Percentiles rank a stretch among this genome's conserved stretches.
Evolutionary conservation across 2,888 invertebrate species (phyloP).

Genomic region (Leptogaster cylindrica): DNA sequence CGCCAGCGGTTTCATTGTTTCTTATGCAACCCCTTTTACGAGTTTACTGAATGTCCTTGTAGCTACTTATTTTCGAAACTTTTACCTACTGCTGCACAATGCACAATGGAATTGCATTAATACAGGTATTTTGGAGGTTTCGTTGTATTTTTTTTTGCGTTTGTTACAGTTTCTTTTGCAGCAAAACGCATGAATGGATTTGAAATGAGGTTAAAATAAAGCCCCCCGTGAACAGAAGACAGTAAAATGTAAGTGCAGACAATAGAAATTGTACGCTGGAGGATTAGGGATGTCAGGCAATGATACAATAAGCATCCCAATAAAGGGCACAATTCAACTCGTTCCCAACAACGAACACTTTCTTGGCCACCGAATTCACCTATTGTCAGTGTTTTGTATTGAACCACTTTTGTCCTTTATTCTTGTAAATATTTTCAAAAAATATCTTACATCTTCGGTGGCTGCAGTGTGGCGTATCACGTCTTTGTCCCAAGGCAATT

Average conservation of each 20-base stretch:
- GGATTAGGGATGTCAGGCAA: conserved; percentile 21
- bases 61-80: conserved; percentile 15
- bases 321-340: conserved; percentile 20
- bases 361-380: conserved; percentile 16
- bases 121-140: conserved; percentile 43
- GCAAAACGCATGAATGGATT: conserved; percentile 26
- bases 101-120: conserved; percentile 38
- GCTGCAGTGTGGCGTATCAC: no score
- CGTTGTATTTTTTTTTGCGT: not conserved
- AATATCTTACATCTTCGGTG: no score
- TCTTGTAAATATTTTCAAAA: no score
- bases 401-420: no score
- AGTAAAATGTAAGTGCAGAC: not conserved
- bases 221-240: conserved; percentile 24
- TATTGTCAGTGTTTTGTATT: conserved; percentile 10
- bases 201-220: conserved; percentile 12
- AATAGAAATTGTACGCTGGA: conserved; percentile 17
- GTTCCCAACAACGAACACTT: conserved; percentile 24
- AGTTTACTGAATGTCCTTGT: no score
- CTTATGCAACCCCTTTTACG: conserved; percentile 24
- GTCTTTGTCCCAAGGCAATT: no score
- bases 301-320: conserved; percentile 22
- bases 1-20: not conserved
- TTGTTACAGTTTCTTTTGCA: conserved; percentile 33
- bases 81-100: conserved; percentile 11